Base-by-base conservation (phyloP, 2,113 vertebrate genomes). In the Oophaga pumilio region DNA sequence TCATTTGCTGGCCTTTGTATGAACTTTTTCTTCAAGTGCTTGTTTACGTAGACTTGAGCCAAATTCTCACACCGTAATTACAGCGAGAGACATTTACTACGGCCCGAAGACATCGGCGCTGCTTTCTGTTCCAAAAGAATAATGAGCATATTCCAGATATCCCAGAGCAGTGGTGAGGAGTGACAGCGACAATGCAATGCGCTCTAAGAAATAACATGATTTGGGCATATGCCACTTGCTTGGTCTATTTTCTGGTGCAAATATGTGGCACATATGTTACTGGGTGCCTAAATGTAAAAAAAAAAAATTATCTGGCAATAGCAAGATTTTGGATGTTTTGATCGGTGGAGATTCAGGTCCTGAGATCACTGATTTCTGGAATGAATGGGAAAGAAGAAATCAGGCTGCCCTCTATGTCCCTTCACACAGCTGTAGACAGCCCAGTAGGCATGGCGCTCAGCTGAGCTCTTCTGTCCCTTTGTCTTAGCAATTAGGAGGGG, bases 141-240 rank as follows among this genome's bases (percentile, higher is more conserved):
- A 74, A 74, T 74, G 71, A 74, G 71, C 71, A 50, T 74, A 74
- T 43, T 74, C 17, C 71, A 74, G 71, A 74, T 49, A 74, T 74
- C 71, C 71, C 18, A 50, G 71, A 50, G 71, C 71, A 50, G 33
- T 49, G 71, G 7, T 49, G 71, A 49, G 71, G 33, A 2, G 18
- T 22, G 33, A 50, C 18, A 22, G 17, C 43, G 69, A 33, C 69
- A 33, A 15, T 17, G 24, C 11, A 4, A 33, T 71, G 26, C 33
- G 6, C 20, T n/a, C 0, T 22, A 4, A 64, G 18, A 8, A 11
- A 13, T 69, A 13, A 62, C 20, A 64, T 22, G 17, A 62, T 22
- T 22, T 22, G 8, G 62, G 22, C 10, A n/a, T 64, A n/a, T 64
- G 22, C 20, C 8, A n/a, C 20, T 64, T 64, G 22, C 22, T n/a